Evolutionary conservation across 2,888 invertebrate genomes (phyloP), one percentile per base, ranked within the genome.

Genomic region (Aporophyla lueneburgensis): DNA sequence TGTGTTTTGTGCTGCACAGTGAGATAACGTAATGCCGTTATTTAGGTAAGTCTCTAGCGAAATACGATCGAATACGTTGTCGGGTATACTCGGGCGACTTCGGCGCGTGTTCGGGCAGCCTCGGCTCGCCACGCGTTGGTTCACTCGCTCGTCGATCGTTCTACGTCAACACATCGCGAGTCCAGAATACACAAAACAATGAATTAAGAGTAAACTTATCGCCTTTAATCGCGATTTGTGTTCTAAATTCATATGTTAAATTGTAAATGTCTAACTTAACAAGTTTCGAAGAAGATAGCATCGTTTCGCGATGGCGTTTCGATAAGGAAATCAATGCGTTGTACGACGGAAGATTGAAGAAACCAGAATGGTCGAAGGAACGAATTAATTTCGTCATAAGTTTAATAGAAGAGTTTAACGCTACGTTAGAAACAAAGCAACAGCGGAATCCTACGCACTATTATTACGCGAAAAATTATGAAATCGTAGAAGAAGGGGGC

Each of bases 381-480:
- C 59, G 84, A 40, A 70, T 83, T 33, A 59, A 62, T 24, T 4
- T 49, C 19, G 69, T 84, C n/a, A 74, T 83, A 63, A 12, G 33
- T 33, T 27, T 67, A 66, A 61, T 83, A 43, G 84, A 80, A 63
- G 71, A 76, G 33, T 74, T 33, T 74, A 4, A 63, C 16, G 40
- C 61, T 43, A n/a, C 79, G 5, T 4, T 14, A 40, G 24, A 54
- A 21, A 21, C n/a, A 6, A 72, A 71, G 16, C 27, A n/a, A 53
- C 21, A n/a, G 27, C 68, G 74, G 19, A 67, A 66, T 56, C 21
- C 65, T 51, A 9, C 66, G 10, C 74, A 84, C 9, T 76, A 83
- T 76, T 83, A 74, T 74, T 84, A 80, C 19, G 59, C 69, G 54
- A 80, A 59, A 59, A 53, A 80, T 27, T 83, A 84, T 46, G 84